Conservation (phyloP, 2,797 vertebrate genomes). For the Anas flavirostris region DNA sequence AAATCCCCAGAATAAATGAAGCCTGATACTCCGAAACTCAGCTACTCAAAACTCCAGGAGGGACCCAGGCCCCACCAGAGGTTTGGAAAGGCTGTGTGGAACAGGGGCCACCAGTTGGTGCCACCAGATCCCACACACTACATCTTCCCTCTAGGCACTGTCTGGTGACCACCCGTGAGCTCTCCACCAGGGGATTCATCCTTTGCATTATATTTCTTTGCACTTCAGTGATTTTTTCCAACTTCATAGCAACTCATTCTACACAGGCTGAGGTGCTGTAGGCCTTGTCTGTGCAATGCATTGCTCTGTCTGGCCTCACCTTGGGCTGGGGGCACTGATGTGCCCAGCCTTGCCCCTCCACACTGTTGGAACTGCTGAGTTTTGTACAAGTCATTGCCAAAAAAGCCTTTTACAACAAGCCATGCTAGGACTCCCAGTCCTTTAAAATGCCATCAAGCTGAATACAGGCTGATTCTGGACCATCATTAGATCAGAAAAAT, state of each 20-base stretch:
- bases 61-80: not conserved
- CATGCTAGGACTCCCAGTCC: not conserved
- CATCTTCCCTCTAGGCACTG: not conserved
- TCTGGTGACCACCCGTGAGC: not conserved
- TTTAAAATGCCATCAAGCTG: not conserved
- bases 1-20: conserved; percentile 21
- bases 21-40: not conserved
- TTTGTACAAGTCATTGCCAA: not conserved
- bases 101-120: accelerated
- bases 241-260: not conserved
- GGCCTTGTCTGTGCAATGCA: not conserved
- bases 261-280: not conserved
- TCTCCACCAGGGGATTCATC: not conserved
- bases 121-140: accelerated
- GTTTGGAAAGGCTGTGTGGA: not conserved
- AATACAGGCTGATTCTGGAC: not conserved
- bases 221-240: not conserved
- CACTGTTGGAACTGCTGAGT: accelerated
- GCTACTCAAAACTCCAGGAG: not conserved
- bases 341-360: not conserved
- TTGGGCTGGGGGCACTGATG: not conserved
- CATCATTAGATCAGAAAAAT: not conserved
- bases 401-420: not conserved
- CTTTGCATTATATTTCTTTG: not conserved
- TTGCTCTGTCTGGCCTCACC: not conserved